Evolutionary conservation across 2,888 invertebrate genomes (phyloP).

Genomic region (Automeris io): DNA sequence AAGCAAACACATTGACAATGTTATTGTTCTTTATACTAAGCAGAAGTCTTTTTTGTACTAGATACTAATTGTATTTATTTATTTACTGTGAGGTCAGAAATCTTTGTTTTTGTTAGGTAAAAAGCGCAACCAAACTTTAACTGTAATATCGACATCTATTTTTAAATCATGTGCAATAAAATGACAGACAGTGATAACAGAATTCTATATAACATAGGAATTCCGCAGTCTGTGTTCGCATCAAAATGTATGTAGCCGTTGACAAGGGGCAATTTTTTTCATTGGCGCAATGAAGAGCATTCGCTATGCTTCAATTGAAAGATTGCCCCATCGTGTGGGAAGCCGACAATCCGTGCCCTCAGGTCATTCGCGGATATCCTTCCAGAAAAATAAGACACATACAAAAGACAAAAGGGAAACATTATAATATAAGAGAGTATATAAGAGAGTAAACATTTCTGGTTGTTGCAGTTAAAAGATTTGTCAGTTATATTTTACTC

Average conservation of each 20-base stretch:
- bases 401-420: background rate
- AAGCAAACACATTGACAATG: background rate
- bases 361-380: slow-evolving; percentile 66
- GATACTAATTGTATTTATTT: too few relatives aligned
- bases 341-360: slow-evolving; percentile 64
- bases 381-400: slow-evolving; percentile 60
- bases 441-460: too few relatives aligned
- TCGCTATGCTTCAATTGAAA: slow-evolving; percentile 68
- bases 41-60: too few relatives aligned
- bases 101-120: too few relatives aligned
- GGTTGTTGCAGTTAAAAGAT: too few relatives aligned
- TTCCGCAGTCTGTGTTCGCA: background rate
- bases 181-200: background rate
- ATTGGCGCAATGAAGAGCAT: slow-evolving; percentile 69
- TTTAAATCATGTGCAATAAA: background rate
- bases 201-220: background rate
- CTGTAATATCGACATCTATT: too few relatives aligned
- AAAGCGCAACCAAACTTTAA: too few relatives aligned
- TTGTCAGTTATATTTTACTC: too few relatives aligned
- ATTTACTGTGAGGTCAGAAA: too few relatives aligned
- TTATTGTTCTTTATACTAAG: background rate
- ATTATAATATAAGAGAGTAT: too few relatives aligned
- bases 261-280: slow-evolving; percentile 62
- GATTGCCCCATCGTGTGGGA: slow-evolving; percentile 66
- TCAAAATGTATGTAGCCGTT: slow-evolving; percentile 23